Evolutionary conservation across 2,797 vertebrate species (phyloP).

Genomic region (Prionace glauca): DNA sequence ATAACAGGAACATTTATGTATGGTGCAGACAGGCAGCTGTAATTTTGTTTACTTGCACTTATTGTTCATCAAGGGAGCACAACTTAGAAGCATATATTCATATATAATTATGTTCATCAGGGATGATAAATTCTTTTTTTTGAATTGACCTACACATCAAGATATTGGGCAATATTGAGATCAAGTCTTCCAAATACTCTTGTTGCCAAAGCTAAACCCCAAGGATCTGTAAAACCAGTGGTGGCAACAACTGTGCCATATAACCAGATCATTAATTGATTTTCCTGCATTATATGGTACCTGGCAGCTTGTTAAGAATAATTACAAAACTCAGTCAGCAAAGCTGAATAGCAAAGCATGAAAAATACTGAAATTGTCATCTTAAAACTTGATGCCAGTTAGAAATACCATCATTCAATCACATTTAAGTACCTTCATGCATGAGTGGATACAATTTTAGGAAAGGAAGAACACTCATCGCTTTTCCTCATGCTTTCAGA

Average conservation of each 20-base stretch:
- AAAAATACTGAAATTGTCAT: background rate
- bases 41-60: background rate
- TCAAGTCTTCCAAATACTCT: background rate
- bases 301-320: slow-evolving; percentile 43
- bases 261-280: slow-evolving; percentile 42
- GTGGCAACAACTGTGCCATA: background rate
- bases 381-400: slow-evolving; percentile 5
- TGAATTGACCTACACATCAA: no score
- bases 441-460: background rate
- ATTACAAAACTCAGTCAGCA: slow-evolving; percentile 31
- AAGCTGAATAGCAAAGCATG: slow-evolving; percentile 39
- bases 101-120: background rate
- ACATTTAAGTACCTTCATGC: background rate
- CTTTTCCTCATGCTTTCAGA: background rate
- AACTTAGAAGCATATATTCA: background rate
- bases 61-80: background rate
- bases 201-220: background rate
- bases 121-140: background rate
- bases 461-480: background rate
- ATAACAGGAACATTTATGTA: background rate
- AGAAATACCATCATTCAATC: background rate
- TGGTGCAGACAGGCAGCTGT: background rate
- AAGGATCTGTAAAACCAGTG: background rate
- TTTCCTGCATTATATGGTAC: slow-evolving; percentile 39
- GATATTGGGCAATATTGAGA: background rate